Conservation (phyloP, 1,140 invertebrate species). For the Ericerus pela region DNA sequence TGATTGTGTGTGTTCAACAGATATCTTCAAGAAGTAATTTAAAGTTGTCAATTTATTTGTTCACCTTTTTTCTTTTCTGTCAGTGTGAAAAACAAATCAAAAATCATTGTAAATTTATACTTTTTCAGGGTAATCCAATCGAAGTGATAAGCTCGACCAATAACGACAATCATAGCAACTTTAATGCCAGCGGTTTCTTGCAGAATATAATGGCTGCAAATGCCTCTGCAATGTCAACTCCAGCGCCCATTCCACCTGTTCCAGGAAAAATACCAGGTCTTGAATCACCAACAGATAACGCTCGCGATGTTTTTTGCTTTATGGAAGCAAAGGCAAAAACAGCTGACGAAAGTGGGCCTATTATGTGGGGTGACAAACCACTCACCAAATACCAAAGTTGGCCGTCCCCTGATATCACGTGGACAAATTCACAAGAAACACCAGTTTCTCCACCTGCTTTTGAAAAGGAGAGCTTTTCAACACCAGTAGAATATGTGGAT, state of each 20-base stretch:
- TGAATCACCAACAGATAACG: conserved; percentile 1
- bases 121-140: conserved; percentile 11
- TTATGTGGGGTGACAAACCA: background rate
- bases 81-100: too few relatives aligned
- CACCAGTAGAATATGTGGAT: conserved; percentile 5
- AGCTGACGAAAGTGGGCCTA: background rate
- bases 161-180: background rate
- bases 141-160: conserved; percentile 8
- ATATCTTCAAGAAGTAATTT: too few relatives aligned
- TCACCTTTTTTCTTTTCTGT: too few relatives aligned
- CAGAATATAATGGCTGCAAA: background rate
- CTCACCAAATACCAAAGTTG: conserved; percentile 4
- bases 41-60: too few relatives aligned
- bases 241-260: background rate
- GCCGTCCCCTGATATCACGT: background rate
- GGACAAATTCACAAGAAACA: background rate
- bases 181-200: conserved; percentile 2
- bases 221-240: background rate
- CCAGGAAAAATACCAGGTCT: background rate
- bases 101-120: too few relatives aligned
- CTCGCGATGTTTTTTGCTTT: conserved; percentile 4
- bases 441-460: conserved; percentile 5
- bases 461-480: conserved; percentile 3
- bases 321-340: background rate
- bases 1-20: too few relatives aligned